Evolutionary conservation across 2,797 vertebrate genomes (phyloP).

Genomic region (Sebastes paucispinis): DNA sequence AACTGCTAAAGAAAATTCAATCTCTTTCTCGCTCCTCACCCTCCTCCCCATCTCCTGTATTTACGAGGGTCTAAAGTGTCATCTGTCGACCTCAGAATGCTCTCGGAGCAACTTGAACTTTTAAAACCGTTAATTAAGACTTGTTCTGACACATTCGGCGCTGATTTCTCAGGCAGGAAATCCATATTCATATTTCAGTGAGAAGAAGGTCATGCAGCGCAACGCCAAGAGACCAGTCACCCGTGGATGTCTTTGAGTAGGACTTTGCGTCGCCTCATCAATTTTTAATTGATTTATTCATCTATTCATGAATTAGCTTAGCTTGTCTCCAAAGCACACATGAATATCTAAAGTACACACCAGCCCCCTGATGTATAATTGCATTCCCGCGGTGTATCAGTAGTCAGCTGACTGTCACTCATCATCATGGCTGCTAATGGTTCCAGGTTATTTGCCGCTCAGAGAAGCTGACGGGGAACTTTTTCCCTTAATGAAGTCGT

Average conservation of each 20-base stretch:
- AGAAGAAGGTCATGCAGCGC: conserved; percentile 50
- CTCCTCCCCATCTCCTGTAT: neutral
- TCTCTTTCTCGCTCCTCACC: neutral
- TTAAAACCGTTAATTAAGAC: conserved; percentile 56
- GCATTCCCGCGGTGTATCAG: conserved; percentile 20
- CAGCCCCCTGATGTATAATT: conserved; percentile 12
- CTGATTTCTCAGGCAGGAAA: conserved; percentile 45
- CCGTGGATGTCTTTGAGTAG: conserved; percentile 46
- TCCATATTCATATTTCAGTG: conserved; percentile 57
- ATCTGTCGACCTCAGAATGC: conserved; percentile 18
- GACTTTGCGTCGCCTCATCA: conserved; percentile 46
- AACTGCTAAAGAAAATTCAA: conserved; percentile 23
- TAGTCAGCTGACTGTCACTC: conserved; percentile 45
- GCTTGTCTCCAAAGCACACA: conserved; percentile 52
- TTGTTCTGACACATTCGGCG: conserved; percentile 27
- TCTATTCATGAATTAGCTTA: conserved; percentile 61
- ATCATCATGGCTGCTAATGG: conserved; percentile 34
- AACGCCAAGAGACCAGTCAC: conserved; percentile 39
- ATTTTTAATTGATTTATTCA: conserved; percentile 70
- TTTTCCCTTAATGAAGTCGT: conserved; percentile 24
- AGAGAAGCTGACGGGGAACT: conserved; percentile 4
- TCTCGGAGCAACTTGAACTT: conserved; percentile 46
- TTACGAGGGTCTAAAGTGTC: conserved; percentile 16
- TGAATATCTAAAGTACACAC: conserved; percentile 43
- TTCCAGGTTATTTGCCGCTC: conserved; percentile 21